A percentile compares a stretch with the other conserved stretches of the same genome.
These are phyloP conservation scores for Bubo bubo DNA, from an alignment of 2,113 vertebrate species.

Conservation along the genomic window DNA sequence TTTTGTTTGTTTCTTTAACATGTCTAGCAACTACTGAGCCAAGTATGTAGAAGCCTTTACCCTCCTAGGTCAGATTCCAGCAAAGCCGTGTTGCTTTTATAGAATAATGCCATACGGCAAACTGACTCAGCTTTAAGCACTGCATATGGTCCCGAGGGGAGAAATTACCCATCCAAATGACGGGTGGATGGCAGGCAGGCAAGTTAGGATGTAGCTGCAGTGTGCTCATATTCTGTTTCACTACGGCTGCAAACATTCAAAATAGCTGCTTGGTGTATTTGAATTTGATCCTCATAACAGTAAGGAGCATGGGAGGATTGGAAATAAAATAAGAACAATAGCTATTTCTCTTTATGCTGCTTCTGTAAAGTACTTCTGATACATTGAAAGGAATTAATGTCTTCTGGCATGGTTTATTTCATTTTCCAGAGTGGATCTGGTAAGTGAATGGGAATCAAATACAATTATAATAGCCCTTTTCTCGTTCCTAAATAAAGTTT, in stretches of 20 bases:
- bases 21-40: conserved; percentile 55
- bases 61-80: conserved; percentile 54
- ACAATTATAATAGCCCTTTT: conserved; percentile 55
- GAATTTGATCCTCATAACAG: conserved; percentile 45
- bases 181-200: conserved; percentile 44
- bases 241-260: conserved; percentile 34
- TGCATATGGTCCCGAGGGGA: conserved; percentile 34
- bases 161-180: conserved; percentile 49
- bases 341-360: conserved; percentile 50
- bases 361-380: conserved; percentile 50
- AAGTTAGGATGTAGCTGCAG: conserved; percentile 26
- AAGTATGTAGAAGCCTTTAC: conserved; percentile 19
- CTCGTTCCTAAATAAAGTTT: conserved; percentile 60
- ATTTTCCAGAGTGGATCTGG: conserved; percentile 57
- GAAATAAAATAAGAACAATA: conserved; percentile 60
- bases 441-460: conserved; percentile 53
- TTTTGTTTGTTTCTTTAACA: conserved; percentile 26
- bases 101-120: conserved; percentile 35
- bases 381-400: conserved; percentile 51
- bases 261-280: conserved; percentile 55
- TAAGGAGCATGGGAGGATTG: conserved; percentile 33
- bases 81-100: conserved; percentile 21
- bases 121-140: conserved; percentile 55
- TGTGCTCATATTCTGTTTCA: conserved; percentile 48
- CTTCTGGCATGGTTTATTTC: conserved; percentile 62